Evolutionary conservation across 2,888 invertebrate species (phyloP), one percentile per base, ranked within the genome.

Genomic region (Diplolepis rosae): DNA sequence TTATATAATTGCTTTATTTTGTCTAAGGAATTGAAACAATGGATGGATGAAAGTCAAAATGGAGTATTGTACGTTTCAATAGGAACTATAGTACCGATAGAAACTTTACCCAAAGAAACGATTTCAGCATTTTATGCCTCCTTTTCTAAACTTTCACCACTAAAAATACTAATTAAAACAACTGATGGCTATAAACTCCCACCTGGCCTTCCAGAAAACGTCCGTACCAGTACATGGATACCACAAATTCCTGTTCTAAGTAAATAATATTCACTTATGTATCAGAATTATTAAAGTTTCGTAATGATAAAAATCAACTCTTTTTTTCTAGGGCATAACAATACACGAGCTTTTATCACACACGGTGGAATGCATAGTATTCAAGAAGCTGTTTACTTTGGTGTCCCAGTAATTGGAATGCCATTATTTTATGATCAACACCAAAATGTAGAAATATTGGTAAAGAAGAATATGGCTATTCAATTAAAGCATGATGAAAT

Each of bases 51-150:
- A 1, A 83, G 84, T 66, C 79, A 52, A 4, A 52, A 82, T 30
- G 88, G 88, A 0, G 82, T 85, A 4, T 71, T 89, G 0, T 85
- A 81, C 24, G 80, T 88, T 51, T 81, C 84, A 3, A 83, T 89
- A 11, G 89, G 89, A 5, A 86, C 88, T 1, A 79, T 87, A 78
- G 67, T 88, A 3, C 80, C 80, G 24, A 76, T 86, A 65, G 87
- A 87, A 73, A 76, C 83, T 0, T 80, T 86, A 22, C 73, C 86
- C 0, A 42, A 73, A 4, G 45, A 80, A 11, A n/a, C 68, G 0
- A 0, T 87, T 0, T 45, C 68, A 52, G 70, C 42, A 0, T 74
- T 87, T 4, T 85, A 84, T 69, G 65, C 68, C 11, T 74, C 81
- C 1, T 84, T 87, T 54, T 73, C 77, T 11, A 83, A 82, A 48